These are phyloP conservation scores for Syngnathus scovelli DNA, from an alignment of 2,113 vertebrate species.

Conservation along the genomic window DNA sequence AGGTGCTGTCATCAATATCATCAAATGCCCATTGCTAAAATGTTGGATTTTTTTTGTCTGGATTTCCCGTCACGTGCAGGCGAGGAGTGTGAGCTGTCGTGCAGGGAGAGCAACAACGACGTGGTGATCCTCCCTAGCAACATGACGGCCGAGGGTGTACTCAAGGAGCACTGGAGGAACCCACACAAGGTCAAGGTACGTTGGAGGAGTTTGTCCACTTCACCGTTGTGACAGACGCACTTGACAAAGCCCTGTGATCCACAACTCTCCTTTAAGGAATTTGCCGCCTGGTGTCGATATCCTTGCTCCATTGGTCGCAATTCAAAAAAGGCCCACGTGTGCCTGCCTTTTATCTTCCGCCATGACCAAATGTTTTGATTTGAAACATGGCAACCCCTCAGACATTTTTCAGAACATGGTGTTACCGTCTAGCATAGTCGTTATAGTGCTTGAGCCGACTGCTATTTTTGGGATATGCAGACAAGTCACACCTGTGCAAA, in stretches of 20 bases:
- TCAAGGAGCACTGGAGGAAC: constrained; percentile 85
- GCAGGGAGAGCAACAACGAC: constrained; percentile 84
- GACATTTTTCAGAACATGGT: constrained; percentile 19
- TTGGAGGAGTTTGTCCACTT: constrained; percentile 42
- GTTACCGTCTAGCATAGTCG: constrained; percentile 6
- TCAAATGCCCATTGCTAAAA: neutral
- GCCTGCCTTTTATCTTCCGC: constrained; percentile 15
- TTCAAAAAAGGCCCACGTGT: constrained; percentile 28
- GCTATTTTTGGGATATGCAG: constrained; percentile 2
- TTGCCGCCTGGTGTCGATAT: constrained; percentile 47
- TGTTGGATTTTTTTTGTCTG: neutral
- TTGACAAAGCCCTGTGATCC: constrained; percentile 56
- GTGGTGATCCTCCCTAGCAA: constrained; percentile 85
- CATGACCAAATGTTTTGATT: constrained; percentile 39
- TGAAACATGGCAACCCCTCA: constrained; percentile 40
- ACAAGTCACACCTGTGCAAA: neutral
- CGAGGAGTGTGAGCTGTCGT: constrained; percentile 83
- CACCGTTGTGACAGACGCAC: constrained; percentile 46
- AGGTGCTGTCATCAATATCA: too few species aligned
- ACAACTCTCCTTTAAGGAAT: constrained; percentile 52
- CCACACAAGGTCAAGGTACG: constrained; percentile 88
- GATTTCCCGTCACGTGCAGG: constrained; percentile 64
- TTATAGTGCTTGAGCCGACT: neutral
- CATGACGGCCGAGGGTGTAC: constrained; percentile 78
- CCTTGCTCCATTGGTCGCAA: constrained; percentile 36